These are phyloP conservation scores for Cephus rjabovi DNA, from an alignment of 2,888 invertebrate species.

Conservation along the genomic window DNA sequence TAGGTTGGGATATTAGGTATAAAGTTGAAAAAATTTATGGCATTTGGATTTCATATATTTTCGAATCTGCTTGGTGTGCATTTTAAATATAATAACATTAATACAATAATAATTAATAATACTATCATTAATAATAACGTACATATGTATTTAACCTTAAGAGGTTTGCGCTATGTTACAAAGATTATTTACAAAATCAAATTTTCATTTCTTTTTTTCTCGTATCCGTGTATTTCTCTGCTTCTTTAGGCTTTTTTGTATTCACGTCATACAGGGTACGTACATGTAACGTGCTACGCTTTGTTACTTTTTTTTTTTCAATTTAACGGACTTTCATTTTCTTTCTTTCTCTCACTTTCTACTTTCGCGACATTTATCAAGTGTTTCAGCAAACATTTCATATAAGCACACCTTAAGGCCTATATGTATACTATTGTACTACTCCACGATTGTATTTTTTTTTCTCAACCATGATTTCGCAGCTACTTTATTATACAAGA, in stretches of 20 bases:
- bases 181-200: conserved; percentile 59
- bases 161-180: conserved; percentile 48
- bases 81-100: conserved; percentile 57
- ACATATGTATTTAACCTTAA: conserved; percentile 31
- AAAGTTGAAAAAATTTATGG: not conserved
- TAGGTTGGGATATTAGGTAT: no score
- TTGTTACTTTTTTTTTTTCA: not conserved
- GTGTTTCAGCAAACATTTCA: conserved; percentile 46
- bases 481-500: conserved; percentile 21
- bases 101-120: conserved; percentile 38
- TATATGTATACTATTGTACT: conserved; percentile 33
- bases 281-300: conserved; percentile 6
- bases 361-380: conserved; percentile 58
- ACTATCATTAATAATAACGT: conserved; percentile 43
- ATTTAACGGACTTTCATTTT: not conserved
- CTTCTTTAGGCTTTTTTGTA: not conserved
- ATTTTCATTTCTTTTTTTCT: conserved; percentile 25
- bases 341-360: conserved; percentile 33
- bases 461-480: conserved; percentile 6
- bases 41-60: conserved; percentile 54
- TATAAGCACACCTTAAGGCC: conserved; percentile 45
- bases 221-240: not conserved
- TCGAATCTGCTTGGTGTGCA: conserved; percentile 50
- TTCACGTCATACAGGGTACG: not conserved
- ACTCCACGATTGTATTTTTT: conserved; percentile 29